A percentile compares a stretch with the other conserved stretches of the same genome.
phyloP scores from a whole-genome alignment of 64 coral and sea anemone species.

The Platygyra sinensis region DNA sequence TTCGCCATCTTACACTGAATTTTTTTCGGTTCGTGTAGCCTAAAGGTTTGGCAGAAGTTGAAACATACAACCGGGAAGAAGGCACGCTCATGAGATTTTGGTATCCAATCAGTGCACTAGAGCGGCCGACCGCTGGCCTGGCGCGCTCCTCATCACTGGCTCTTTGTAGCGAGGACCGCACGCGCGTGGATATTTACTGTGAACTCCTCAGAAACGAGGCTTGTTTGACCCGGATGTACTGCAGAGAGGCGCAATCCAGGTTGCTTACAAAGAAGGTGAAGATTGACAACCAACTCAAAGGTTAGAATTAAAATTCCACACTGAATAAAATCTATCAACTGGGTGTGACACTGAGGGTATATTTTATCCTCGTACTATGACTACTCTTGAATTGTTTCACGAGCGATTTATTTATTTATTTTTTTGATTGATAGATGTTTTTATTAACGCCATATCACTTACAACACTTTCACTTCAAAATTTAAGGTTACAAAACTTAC shows the following conservation, averaged over 20 bases:
- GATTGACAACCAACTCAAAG: constrained; percentile 16
- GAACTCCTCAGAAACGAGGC: constrained; percentile 80
- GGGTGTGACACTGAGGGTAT: too few relatives aligned
- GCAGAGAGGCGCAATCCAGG: constrained; percentile 50
- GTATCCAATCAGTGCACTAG: constrained; percentile 85
- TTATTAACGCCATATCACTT: too few relatives aligned
- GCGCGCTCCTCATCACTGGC: constrained; percentile 71
- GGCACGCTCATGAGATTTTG: constrained; percentile 90
- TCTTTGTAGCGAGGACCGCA: constrained; percentile 66
- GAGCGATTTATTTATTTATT: too few relatives aligned
- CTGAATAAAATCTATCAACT: too few relatives aligned
- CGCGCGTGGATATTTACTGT: constrained; percentile 57
- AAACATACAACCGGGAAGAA: constrained; percentile 94
- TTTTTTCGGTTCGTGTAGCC: constrained; percentile 18
- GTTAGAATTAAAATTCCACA: neutral
- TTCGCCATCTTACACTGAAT: neutral
- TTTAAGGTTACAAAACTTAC: too few relatives aligned
- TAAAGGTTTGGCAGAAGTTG: constrained; percentile 81
- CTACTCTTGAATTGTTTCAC: too few relatives aligned
- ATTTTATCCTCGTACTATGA: too few relatives aligned
- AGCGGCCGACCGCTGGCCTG: constrained; percentile 62
- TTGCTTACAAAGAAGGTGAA: neutral
- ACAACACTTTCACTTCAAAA: too few relatives aligned
- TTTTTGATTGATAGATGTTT: too few relatives aligned
- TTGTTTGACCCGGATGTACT: constrained; percentile 67